Evolutionary conservation across 2,113 vertebrate genomes (phyloP), one percentile per base, ranked within the genome.

Genomic region (Scomber scombrus): DNA sequence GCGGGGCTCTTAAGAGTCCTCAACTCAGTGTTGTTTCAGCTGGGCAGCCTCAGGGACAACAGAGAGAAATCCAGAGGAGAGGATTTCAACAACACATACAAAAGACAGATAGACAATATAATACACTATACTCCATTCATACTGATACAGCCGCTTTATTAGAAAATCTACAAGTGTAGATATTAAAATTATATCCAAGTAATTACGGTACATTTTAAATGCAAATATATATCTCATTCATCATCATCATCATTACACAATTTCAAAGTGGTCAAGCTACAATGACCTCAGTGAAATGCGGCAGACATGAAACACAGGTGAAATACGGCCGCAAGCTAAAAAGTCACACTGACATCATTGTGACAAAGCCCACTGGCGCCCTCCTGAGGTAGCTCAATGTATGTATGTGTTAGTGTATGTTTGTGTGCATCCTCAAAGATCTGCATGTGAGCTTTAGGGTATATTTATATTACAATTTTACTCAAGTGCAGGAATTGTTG

Each of bases 11-110:
- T 67, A 82, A 76, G 47, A 75, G 67, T 78, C 65, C 45, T 78
- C 55, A 58, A n/a, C 15, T 46, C 15, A 1, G 43, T 88, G 80
- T 89, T 88, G 65, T 84, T 89, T 88, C 82, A 91, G 87, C 76
- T 91, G 92, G 58, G 40, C 16, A 50, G 62, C 72, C 55, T 76
- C 8, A 0, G 65, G 80, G 73, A 78, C 34, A 64, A 65, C 26
- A 40, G 56, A 51, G 68, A 52, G 46, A 65, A 65, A 77, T 71
- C 43, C 55, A 84, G 49, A 60, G 50, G 34, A 68, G 26, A 65
- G 49, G 61, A 80, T 79, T 74, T 85, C 66, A 70, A 34, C 50
- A 60, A 45, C 11, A 60, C n/a, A 67, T 43, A 77, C n/a, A 45
- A 5, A 50, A 75, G 55, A 64, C 34, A 61, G 29, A 50, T 16